Conservation (phyloP, 1,140 invertebrate species). For the Rhagoletis pomonella region DNA sequence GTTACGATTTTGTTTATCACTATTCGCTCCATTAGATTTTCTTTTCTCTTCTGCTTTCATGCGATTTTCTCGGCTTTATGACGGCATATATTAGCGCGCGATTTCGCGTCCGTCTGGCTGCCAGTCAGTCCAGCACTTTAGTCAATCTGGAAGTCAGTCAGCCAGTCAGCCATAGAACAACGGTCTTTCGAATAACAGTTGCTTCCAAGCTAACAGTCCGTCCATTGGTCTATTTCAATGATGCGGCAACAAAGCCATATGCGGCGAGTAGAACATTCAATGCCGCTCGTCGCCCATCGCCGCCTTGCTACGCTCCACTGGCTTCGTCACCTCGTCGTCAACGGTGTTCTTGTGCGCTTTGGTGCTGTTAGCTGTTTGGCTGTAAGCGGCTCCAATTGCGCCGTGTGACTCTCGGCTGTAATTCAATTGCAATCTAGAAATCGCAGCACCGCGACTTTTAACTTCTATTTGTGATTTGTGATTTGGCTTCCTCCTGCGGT, state of each 20-base stretch:
- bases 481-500: slow-evolving; percentile 22
- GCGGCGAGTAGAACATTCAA: slow-evolving; percentile 8
- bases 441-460: neutral
- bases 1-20: slow-evolving; percentile 23
- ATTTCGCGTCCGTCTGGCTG: neutral
- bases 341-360: slow-evolving; percentile 27
- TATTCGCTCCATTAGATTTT: neutral
- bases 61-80: neutral
- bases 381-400: neutral
- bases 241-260: neutral
- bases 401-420: slow-evolving; percentile 6
- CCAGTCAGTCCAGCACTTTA: neutral
- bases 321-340: slow-evolving; percentile 1
- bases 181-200: slow-evolving; percentile 41
- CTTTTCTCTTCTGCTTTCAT: neutral
- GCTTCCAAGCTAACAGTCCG: neutral
- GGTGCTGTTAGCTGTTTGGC: slow-evolving; percentile 1
- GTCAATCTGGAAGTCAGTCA: neutral
- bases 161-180: neutral
- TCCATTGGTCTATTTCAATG: slow-evolving; percentile 5
- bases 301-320: slow-evolving; percentile 3
- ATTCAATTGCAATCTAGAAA: slow-evolving; percentile 22
- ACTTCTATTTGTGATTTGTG: neutral
- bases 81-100: no score
- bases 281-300: slow-evolving; percentile 3